Percentiles rank a stretch among this genome's conserved stretches.
Evolutionary conservation across 2,888 invertebrate species (phyloP).

Genomic region (Apamea epomidion): DNA sequence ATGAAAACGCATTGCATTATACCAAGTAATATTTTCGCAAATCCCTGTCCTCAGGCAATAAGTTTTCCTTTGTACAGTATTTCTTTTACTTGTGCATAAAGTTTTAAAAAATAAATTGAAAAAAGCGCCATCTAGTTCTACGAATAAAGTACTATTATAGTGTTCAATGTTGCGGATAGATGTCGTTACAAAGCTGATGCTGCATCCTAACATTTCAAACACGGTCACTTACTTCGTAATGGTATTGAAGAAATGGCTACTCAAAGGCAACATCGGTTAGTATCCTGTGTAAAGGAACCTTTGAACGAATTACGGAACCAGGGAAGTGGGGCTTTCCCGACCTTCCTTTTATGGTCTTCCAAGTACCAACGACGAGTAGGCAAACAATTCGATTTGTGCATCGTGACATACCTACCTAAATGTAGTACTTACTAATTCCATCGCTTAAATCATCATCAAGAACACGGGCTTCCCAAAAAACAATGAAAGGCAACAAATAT

Average conservation of each 20-base stretch:
- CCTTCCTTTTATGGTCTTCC: not conserved
- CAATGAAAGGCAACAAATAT: not conserved
- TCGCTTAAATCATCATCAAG: not conserved
- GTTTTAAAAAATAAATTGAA: no score
- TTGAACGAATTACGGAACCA: not conserved
- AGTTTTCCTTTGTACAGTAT: no score
- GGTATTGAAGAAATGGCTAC: not conserved
- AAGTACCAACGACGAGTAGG: not conserved
- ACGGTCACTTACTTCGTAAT: not conserved
- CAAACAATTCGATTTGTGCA: not conserved
- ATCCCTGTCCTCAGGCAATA: no score
- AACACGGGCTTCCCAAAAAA: not conserved
- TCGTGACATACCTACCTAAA: not conserved
- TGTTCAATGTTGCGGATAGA: slow-evolving; percentile 16
- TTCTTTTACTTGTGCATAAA: no score
- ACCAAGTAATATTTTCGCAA: no score
- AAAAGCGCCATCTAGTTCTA: slow-evolving; percentile 32
- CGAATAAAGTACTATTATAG: not conserved
- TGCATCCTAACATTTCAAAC: not conserved
- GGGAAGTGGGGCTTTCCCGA: not conserved
- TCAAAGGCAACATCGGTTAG: not conserved
- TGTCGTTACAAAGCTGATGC: slow-evolving; percentile 15
- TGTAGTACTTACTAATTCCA: not conserved
- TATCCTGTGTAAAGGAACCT: not conserved
- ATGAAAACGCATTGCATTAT: no score